phyloP scores from a whole-genome alignment of 2,113 vertebrate genomes.

The Solea senegalensis region DNA sequence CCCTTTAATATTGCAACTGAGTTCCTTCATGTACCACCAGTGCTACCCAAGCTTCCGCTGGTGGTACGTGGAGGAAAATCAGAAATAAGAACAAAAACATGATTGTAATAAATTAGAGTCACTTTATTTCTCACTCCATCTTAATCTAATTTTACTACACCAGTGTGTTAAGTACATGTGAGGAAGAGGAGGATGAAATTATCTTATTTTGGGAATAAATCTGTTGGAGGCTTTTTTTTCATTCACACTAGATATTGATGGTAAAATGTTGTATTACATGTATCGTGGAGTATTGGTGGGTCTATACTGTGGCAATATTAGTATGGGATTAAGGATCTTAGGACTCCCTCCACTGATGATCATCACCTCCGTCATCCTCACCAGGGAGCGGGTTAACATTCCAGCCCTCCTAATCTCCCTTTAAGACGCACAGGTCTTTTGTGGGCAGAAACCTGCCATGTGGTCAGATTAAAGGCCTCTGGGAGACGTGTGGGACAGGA shows the following conservation, averaged over 20 bases:
- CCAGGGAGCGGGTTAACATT: constrained; percentile 53
- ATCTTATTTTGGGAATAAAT: too few species aligned
- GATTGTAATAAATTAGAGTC: too few species aligned
- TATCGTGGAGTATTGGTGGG: not conserved
- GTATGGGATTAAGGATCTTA: not conserved
- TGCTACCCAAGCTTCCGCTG: too few species aligned
- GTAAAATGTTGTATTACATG: not conserved
- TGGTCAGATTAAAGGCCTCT: constrained; percentile 62
- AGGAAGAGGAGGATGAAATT: too few species aligned
- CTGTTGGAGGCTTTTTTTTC: too few species aligned
- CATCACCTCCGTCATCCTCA: constrained; percentile 23
- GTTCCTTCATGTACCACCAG: too few species aligned
- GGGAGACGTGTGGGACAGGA: constrained; percentile 53
- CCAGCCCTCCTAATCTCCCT: constrained; percentile 53
- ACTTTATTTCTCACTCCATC: too few species aligned
- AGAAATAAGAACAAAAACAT: too few species aligned
- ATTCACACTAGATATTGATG: not conserved
- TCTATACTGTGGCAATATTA: not conserved
- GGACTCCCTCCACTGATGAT: not conserved
- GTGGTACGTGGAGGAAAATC: too few species aligned
- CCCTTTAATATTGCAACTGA: too few species aligned
- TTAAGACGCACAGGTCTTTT: constrained; percentile 25
- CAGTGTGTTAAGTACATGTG: too few species aligned
- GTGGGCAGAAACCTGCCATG: constrained; percentile 36
- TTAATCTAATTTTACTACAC: too few species aligned